Percentiles rank a stretch among this genome's conserved stretches.
Evolutionary conservation across 2,797 vertebrate genomes (phyloP).

Genomic region (Neosilurus mollespiculum): DNA sequence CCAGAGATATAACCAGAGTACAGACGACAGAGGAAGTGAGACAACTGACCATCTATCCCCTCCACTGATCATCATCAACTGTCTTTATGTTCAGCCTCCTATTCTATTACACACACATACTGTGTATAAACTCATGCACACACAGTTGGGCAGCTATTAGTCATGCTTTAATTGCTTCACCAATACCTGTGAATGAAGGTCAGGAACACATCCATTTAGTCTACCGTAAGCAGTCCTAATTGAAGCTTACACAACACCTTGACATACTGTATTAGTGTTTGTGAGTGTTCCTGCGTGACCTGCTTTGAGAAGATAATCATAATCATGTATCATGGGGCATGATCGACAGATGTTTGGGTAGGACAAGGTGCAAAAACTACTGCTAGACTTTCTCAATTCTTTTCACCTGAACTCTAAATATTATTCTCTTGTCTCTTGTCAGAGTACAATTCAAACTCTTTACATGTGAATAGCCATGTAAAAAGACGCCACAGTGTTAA

Average conservation of each 20-base stretch:
- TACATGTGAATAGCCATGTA: too few species aligned
- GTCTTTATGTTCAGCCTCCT: slow-evolving; percentile 52
- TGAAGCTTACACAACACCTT: slow-evolving; percentile 61
- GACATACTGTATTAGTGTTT: slow-evolving; percentile 51
- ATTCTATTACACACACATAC: slow-evolving; percentile 43
- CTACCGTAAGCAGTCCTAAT: slow-evolving; percentile 63
- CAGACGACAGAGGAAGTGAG: slow-evolving; percentile 2
- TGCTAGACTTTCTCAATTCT: slow-evolving; percentile 13
- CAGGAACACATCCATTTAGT: slow-evolving; percentile 62
- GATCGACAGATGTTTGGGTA: slow-evolving; percentile 40
- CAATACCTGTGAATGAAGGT: slow-evolving; percentile 64
- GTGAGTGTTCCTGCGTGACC: slow-evolving; percentile 59
- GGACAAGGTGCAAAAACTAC: slow-evolving; percentile 25
- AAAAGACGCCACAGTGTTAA: too few species aligned
- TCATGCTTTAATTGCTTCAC: slow-evolving; percentile 61
- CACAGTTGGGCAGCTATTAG: slow-evolving; percentile 44
- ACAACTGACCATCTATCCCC: not conserved
- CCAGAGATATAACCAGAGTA: slow-evolving; percentile 34
- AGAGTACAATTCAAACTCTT: not conserved
- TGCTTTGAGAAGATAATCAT: slow-evolving; percentile 64
- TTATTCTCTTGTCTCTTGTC: slow-evolving; percentile 14
- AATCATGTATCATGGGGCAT: slow-evolving; percentile 55
- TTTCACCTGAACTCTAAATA: not conserved
- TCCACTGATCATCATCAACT: slow-evolving; percentile 32
- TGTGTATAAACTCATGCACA: slow-evolving; percentile 11